These are phyloP conservation scores for Mus caroli DNA, from an alignment of 2,797 vertebrate species.

Conservation along the genomic window DNA sequence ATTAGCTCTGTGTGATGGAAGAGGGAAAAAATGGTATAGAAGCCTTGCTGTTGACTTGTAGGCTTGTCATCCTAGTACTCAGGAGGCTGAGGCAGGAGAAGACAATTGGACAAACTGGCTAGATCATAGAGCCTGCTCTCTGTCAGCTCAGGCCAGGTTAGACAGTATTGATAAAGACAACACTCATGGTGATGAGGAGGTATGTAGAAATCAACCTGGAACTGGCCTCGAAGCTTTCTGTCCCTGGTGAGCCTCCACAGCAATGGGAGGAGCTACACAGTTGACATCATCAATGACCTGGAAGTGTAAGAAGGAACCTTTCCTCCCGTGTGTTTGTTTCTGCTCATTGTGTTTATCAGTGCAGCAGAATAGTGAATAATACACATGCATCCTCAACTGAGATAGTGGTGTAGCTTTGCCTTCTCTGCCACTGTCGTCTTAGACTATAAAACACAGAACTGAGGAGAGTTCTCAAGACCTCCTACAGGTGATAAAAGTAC, in stretches of 20 bases:
- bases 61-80: neutral
- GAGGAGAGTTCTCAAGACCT: neutral
- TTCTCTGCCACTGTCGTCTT: neutral
- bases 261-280: neutral
- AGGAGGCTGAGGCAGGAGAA: neutral
- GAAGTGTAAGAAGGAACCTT: neutral
- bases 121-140: neutral
- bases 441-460: neutral
- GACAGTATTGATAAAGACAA: neutral
- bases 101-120: neutral
- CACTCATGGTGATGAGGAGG: neutral
- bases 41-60: too few species aligned
- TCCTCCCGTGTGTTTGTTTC: neutral
- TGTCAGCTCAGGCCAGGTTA: neutral
- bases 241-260: neutral
- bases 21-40: neutral
- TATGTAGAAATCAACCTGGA: neutral
- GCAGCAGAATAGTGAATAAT: neutral
- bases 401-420: neutral
- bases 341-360: neutral
- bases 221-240: neutral
- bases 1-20: neutral
- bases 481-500: neutral
- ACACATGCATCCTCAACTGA: neutral
- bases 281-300: neutral